These are phyloP conservation scores for Chymomyza costata DNA, from an alignment of 1,140 invertebrate species.

Conservation along the genomic window DNA sequence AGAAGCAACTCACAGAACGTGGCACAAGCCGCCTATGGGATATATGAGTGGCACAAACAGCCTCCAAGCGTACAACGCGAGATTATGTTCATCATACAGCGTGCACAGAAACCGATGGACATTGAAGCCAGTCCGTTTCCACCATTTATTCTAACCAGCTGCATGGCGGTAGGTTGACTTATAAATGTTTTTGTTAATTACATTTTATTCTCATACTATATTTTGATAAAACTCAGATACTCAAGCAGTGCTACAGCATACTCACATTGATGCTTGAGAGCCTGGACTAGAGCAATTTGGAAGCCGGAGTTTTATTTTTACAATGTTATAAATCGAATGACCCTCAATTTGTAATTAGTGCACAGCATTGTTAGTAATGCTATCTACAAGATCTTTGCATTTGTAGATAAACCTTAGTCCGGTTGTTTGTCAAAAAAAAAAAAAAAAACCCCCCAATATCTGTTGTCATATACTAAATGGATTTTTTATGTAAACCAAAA, in stretches of 20 bases:
- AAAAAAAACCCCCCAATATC: too few species aligned
- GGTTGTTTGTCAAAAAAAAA: too few species aligned
- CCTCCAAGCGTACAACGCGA: constrained; percentile 6
- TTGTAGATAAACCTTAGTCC: too few species aligned
- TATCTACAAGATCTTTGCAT: too few species aligned
- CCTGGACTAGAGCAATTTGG: constrained; percentile 38
- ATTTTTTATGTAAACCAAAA: too few species aligned
- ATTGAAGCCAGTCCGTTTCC: constrained; percentile 32
- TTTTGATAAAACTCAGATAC: constrained; percentile 30
- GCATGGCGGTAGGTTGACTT: constrained; percentile 30
- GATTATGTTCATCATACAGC: constrained; percentile 26
- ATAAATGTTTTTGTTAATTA: not conserved
- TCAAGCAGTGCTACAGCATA: constrained; percentile 49
- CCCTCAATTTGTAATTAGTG: too few species aligned
- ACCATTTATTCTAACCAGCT: constrained; percentile 31
- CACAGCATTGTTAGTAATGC: too few species aligned
- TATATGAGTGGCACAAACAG: constrained; percentile 22
- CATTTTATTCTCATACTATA: not conserved
- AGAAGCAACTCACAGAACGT: constrained; percentile 28
- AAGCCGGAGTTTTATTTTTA: too few species aligned
- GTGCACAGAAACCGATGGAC: constrained; percentile 25
- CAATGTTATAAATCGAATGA: too few species aligned
- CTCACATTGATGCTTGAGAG: constrained; percentile 38
- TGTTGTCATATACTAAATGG: too few species aligned
- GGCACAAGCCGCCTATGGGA: constrained; percentile 32